phyloP scores from a whole-genome alignment of 2,797 vertebrate genomes.

The Carcharodon carcharias region DNA sequence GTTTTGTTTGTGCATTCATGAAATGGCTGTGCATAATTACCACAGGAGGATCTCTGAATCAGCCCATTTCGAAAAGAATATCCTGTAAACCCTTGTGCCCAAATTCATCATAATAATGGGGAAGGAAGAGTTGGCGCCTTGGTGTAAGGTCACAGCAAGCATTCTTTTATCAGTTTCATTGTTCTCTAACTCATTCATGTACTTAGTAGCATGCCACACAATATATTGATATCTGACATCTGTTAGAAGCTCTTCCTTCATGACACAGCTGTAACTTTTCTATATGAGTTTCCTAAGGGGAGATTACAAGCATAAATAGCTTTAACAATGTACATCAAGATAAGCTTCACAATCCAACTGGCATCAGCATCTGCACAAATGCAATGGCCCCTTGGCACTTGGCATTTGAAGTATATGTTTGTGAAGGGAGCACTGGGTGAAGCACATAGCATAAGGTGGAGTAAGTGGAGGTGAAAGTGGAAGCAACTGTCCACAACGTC shows the following conservation, averaged over 20 bases:
- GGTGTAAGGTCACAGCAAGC: background rate
- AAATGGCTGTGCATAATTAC: background rate
- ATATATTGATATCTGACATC: background rate
- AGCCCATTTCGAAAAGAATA: background rate
- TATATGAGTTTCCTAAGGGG: background rate
- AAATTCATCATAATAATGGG: background rate
- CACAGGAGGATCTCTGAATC: background rate
- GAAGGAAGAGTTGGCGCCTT: background rate
- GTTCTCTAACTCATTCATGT: background rate
- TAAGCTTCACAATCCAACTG: background rate
- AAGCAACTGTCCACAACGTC: background rate
- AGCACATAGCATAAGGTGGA: background rate
- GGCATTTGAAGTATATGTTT: background rate
- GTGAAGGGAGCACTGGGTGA: background rate
- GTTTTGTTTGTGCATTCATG: background rate
- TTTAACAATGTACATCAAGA: background rate
- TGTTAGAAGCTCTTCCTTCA: background rate
- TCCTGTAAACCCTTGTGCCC: background rate
- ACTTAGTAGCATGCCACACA: background rate
- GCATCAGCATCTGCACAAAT: background rate
- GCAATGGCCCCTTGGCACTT: background rate
- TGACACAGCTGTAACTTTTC: background rate
- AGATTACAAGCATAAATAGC: background rate
- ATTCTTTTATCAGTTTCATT: background rate
- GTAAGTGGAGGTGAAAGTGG: background rate